Conservation (phyloP, 2,888 invertebrate species). For the Cheilosia vulpina region DNA sequence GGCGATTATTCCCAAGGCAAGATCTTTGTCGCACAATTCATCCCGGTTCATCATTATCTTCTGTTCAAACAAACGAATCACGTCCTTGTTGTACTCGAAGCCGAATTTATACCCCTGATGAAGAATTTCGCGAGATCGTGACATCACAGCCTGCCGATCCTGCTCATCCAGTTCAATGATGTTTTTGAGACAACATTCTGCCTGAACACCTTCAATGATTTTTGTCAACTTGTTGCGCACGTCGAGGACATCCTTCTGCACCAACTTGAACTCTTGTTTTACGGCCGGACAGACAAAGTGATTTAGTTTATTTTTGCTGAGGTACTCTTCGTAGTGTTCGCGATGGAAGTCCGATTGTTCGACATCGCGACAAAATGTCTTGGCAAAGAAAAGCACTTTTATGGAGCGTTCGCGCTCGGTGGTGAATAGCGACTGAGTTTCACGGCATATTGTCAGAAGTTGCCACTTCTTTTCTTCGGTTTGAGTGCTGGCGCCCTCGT, state of each 20-base stretch:
- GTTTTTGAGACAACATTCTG: conserved; percentile 81
- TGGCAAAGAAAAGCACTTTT: conserved; percentile 92
- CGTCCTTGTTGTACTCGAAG: conserved; percentile 89
- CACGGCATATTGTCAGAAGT: conserved; percentile 87
- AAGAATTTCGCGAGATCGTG: conserved; percentile 89
- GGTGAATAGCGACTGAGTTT: conserved; percentile 91
- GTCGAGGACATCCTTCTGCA: conserved; percentile 84
- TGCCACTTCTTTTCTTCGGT: conserved; percentile 82
- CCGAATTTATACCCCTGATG: conserved; percentile 95
- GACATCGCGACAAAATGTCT: conserved; percentile 88
- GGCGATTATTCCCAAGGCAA: conserved; percentile 87
- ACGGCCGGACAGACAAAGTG: conserved; percentile 85
- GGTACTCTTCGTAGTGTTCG: conserved; percentile 82
- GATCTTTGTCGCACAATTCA: conserved; percentile 81
- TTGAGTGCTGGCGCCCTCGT: conserved; percentile 80
- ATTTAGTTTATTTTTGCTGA: conserved; percentile 82
- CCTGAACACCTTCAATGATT: conserved; percentile 81
- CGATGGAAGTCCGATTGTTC: conserved; percentile 85
- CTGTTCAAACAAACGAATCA: conserved; percentile 84
- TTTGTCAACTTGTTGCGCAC: conserved; percentile 83
- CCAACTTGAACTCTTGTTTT: conserved; percentile 86
- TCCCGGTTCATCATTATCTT: conserved; percentile 83
- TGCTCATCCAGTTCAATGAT: conserved; percentile 80
- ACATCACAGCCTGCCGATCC: conserved; percentile 86
- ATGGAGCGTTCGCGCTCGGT: conserved; percentile 91